Conservation (phyloP, 1,140 invertebrate genomes). For the Carcinoscorpius rotundicauda region DNA sequence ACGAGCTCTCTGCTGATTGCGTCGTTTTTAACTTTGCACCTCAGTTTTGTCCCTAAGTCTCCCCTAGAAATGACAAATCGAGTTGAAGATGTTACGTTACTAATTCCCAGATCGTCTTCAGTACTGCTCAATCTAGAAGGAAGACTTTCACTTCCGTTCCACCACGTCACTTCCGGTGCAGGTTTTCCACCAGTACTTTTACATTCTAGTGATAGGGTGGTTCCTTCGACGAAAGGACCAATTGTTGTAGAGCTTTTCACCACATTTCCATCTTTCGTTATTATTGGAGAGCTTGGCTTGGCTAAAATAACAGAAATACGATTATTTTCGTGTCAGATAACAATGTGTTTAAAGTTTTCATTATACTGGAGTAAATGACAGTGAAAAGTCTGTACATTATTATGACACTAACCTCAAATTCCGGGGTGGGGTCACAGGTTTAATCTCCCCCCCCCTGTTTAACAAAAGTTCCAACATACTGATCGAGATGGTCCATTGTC, state of each 20-base stretch:
- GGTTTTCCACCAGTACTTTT: slow-evolving; percentile 47
- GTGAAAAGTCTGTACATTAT: no score
- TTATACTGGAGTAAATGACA: no score
- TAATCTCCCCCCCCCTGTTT: no score
- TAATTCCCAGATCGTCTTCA: slow-evolving; percentile 41
- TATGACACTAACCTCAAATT: no score
- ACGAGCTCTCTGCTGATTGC: slow-evolving; percentile 32
- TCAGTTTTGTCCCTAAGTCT: slow-evolving; percentile 59
- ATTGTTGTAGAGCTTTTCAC: slow-evolving; percentile 12
- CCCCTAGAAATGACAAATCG: slow-evolving; percentile 54
- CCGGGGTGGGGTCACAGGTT: no score
- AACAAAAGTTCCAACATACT: no score
- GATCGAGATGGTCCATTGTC: no score
- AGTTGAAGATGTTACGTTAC: slow-evolving; percentile 47
- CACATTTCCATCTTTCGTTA: slow-evolving; percentile 17
- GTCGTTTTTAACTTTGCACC: slow-evolving; percentile 41
- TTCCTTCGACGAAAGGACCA: slow-evolving; percentile 19
- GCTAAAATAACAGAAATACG: slow-evolving; percentile 9
- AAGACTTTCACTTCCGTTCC: slow-evolving; percentile 35
- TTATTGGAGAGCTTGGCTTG: slow-evolving; percentile 16
- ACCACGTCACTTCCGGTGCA: slow-evolving; percentile 59
- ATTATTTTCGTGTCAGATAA: no score
- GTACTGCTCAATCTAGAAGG: no score
- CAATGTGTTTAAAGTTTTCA: no score
- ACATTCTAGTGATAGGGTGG: slow-evolving; percentile 13